phyloP scores from a whole-genome alignment of 2,113 vertebrate species.

The Ibidorhyncha struthersii region DNA sequence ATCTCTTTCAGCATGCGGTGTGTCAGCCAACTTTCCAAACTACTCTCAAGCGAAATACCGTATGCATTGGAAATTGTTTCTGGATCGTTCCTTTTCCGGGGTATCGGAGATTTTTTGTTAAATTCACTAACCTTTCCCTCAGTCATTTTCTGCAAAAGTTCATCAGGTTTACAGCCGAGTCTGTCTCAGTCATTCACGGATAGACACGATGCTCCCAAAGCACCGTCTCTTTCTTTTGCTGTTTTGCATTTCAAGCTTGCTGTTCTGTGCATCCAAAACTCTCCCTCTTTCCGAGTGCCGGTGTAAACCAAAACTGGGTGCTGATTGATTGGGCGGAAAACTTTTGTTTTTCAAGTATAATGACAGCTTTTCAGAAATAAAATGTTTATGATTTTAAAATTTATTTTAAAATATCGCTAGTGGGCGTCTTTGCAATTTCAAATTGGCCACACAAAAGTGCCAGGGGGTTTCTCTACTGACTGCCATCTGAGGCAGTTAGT shows the following conservation, averaged over 20 bases:
- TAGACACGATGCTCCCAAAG: not conserved
- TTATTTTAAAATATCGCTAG: not conserved
- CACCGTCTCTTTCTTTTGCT: not conserved
- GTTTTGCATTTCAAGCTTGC: not conserved
- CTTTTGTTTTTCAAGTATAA: not conserved
- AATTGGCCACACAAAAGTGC: not conserved
- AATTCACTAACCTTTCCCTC: conserved; percentile 54
- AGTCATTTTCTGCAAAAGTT: conserved; percentile 18
- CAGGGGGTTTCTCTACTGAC: not conserved
- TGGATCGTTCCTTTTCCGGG: conserved; percentile 27
- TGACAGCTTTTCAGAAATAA: not conserved
- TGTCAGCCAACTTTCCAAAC: conserved; percentile 73
- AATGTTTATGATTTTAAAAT: not conserved
- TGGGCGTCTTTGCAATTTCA: not conserved
- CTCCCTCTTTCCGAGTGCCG: not conserved
- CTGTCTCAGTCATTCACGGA: not conserved
- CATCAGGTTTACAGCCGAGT: not conserved
- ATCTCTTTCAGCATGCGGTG: conserved; percentile 46
- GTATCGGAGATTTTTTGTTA: conserved; percentile 25
- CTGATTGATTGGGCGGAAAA: not conserved
- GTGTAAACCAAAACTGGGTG: not conserved
- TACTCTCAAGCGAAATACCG: conserved; percentile 66
- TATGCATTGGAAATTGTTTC: conserved; percentile 75
- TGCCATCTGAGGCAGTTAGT: not conserved
- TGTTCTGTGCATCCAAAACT: not conserved